phyloP scores from a whole-genome alignment of 2,888 invertebrate genomes.

The Drosophila percnosoma region DNA sequence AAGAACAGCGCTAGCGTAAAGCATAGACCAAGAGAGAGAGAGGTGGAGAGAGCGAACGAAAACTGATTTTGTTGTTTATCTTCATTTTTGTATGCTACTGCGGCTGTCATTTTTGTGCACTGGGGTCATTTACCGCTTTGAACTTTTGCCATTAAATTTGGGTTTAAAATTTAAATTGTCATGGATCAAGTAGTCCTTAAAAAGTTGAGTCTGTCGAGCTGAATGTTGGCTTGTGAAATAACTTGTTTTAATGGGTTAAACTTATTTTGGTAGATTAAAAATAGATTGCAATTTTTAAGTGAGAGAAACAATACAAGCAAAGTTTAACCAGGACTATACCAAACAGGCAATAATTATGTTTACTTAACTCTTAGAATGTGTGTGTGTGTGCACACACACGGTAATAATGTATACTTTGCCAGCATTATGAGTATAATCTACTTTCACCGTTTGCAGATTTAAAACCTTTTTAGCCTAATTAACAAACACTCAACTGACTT shows the following conservation, averaged over 20 bases:
- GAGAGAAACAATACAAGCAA: background rate
- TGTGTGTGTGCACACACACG: background rate
- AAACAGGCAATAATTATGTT: background rate
- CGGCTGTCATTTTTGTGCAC: constrained; percentile 66
- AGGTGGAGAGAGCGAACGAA: background rate
- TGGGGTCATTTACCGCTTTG: constrained; percentile 74
- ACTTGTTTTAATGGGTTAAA: background rate
- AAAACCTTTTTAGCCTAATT: constrained; percentile 27
- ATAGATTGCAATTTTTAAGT: background rate
- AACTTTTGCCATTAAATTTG: constrained; percentile 60
- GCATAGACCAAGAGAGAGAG: background rate
- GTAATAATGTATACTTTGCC: too few species aligned
- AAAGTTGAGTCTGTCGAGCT: background rate
- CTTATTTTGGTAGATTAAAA: background rate
- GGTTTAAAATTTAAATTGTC: constrained; percentile 30
- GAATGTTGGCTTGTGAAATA: constrained; percentile 7
- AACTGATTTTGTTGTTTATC: constrained; percentile 16
- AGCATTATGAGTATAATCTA: constrained; percentile 1
- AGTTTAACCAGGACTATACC: background rate
- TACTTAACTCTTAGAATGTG: background rate
- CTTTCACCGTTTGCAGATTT: background rate
- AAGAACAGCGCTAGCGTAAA: background rate
- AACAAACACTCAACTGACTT: constrained; percentile 12
- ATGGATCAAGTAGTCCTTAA: constrained; percentile 31
- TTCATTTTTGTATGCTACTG: constrained; percentile 53